A percentile compares a stretch with the other conserved stretches of the same genome.
Evolutionary conservation across 2,888 invertebrate genomes (phyloP).

Genomic region (Tiliacea aurago): DNA sequence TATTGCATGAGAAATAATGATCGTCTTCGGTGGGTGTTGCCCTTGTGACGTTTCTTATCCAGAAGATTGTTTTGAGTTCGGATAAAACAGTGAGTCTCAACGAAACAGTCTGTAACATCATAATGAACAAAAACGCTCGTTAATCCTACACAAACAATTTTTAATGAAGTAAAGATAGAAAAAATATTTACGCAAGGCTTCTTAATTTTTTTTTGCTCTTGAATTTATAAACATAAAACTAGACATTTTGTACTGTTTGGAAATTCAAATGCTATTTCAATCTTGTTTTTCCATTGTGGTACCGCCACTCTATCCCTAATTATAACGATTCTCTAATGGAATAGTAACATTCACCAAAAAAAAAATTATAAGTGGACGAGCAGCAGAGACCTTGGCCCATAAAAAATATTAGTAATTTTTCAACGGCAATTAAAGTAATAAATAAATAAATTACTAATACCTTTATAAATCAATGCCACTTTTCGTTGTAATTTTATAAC

Average conservation of each 20-base stretch:
- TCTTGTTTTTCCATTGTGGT: background rate
- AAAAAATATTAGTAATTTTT: too few species aligned
- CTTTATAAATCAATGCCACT: too few species aligned
- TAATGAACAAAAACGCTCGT: background rate
- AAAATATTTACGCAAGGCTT: background rate
- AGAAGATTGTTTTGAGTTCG: background rate
- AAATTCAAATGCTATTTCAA: background rate
- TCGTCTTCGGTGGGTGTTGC: too few species aligned
- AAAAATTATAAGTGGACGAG: too few species aligned
- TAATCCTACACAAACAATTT: conserved; percentile 4
- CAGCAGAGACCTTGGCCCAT: too few species aligned
- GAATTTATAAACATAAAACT: background rate
- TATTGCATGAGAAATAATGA: background rate
- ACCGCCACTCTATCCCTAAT: too few species aligned
- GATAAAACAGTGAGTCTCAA: background rate
- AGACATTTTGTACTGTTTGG: background rate
- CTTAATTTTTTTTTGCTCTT: background rate
- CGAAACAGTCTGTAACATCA: background rate
- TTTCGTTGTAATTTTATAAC: too few species aligned
- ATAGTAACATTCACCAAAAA: too few species aligned
- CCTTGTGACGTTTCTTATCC: background rate
- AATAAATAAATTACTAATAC: too few species aligned
- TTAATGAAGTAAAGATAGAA: background rate
- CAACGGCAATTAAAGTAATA: too few species aligned
- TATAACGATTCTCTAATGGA: too few species aligned